Base-by-base conservation (phyloP, 2,113 vertebrate species). In the Syngnathus typhle region DNA sequence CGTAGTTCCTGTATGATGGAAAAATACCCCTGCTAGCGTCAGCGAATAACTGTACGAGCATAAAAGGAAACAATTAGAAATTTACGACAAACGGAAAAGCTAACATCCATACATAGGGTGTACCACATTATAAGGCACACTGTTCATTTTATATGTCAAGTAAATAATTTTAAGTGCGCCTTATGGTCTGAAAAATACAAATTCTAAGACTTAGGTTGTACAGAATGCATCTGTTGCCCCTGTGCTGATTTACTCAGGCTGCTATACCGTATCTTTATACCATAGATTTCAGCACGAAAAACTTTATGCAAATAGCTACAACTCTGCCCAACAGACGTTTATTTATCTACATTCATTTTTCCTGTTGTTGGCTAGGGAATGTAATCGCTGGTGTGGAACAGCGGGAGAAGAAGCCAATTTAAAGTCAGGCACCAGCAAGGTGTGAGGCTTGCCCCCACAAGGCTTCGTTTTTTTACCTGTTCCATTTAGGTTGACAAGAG, bases 341-440 rank as follows among this genome's bases (percentile, higher is more conserved):
- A 78, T 87, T 85, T 85, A 74, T 85, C 78, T 84, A 71, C 71
- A 80, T 85, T 76, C 70, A 84, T 79, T 80, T 54, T 71, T 78
- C 39, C 69, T 73, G 65, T 77, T 70, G 55, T 61, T 78, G 73
- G 62, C 52, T 70, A 65, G 61, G 81, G 83, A 80, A 78, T 69
- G 71, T 81, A 79, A 87, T 85, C 84, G 85, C 78, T 82, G 84
- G 61, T 80, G 72, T 76, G 74, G 80, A 85, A 84, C 83, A 75
- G 77, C 68, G 64, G 73, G 71, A 83, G 76, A 75, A 79, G 80
- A 77, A 88, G 84, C 80, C 82, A 84, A 85, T 88, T 88, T 88
- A 83, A 81, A 80, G 69, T 65, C 74, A 74, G 81, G 69, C 73
- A 65, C 67, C 72, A 74, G 71, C 74, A 79, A 82, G 74, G 79